Conservation (phyloP, 2,888 invertebrate species). For the Hecatera dysodea region DNA sequence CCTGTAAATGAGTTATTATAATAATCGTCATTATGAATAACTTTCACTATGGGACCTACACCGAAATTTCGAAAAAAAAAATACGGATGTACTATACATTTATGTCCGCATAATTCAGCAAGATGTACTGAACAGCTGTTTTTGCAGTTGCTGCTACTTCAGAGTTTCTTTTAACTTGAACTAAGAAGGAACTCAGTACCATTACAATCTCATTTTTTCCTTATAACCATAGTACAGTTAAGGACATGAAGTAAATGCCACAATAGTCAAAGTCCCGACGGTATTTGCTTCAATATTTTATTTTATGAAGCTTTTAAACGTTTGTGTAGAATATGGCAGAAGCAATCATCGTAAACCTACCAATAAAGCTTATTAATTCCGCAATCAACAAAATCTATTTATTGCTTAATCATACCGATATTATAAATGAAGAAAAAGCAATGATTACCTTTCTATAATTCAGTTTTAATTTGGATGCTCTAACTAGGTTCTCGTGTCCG, state of each 20-base stretch:
- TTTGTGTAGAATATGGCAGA: conserved; percentile 43
- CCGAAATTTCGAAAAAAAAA: too few species aligned
- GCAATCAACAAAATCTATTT: conserved; percentile 60
- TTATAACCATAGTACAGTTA: conserved; percentile 28
- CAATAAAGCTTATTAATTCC: conserved; percentile 54
- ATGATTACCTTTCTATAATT: conserved; percentile 43
- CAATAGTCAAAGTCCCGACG: conserved; percentile 27
- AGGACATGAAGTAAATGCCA: conserved; percentile 6
- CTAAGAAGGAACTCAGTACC: too few species aligned
- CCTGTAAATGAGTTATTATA: too few species aligned
- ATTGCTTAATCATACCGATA: conserved; percentile 58
- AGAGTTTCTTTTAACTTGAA: too few species aligned
- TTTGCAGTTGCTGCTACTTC: too few species aligned
- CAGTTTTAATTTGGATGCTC: conserved; percentile 42
- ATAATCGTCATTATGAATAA: too few species aligned
- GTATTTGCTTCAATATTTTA: conserved; percentile 45
- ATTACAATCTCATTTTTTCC: not conserved
- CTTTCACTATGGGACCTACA: too few species aligned
- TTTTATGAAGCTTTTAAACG: conserved; percentile 58
- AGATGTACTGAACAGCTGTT: too few species aligned
- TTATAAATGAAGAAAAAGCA: conserved; percentile 41
- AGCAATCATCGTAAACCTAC: conserved; percentile 57
- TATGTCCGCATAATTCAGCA: too few species aligned
- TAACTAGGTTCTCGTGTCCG: conserved; percentile 56
- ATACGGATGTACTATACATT: too few species aligned